Evolutionary conservation across 2,113 vertebrate genomes (phyloP).

Genomic region (Odocoileus virginianus): DNA sequence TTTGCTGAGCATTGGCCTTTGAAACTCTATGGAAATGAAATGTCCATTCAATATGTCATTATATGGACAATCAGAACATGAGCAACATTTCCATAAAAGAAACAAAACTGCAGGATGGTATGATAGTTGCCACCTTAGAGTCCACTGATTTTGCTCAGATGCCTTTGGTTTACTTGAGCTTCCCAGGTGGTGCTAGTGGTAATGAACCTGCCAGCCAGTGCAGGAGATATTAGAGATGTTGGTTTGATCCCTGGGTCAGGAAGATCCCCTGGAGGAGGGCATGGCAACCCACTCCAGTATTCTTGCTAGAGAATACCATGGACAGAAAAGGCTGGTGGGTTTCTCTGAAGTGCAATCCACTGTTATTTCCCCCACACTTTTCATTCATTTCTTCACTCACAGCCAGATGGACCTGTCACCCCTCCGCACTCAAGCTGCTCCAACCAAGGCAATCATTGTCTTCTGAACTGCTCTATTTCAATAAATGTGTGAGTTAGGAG

Average conservation of each 20-base stretch:
- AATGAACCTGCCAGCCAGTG: neutral
- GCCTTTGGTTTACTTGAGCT: neutral
- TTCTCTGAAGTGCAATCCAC: neutral
- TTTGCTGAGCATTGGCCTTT: neutral
- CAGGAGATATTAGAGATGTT: neutral
- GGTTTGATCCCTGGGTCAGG: neutral
- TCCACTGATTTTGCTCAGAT: neutral
- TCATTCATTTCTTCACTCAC: neutral
- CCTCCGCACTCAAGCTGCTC: neutral
- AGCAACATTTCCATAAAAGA: neutral
- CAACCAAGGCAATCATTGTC: too few species aligned
- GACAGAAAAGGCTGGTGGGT: too few species aligned
- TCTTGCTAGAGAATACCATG: neutral
- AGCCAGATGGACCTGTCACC: neutral
- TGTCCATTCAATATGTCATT: neutral
- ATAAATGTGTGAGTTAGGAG: neutral
- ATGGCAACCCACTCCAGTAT: neutral
- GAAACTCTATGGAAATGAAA: neutral
- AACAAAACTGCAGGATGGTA: neutral
- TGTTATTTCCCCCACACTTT: neutral
- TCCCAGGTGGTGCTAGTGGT: neutral
- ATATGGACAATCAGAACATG: neutral
- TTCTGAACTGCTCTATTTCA: neutral
- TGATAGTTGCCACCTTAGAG: neutral
- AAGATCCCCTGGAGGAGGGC: neutral